Evolutionary conservation across 2,113 vertebrate species (phyloP).

Genomic region (Nasalis larvatus): DNA sequence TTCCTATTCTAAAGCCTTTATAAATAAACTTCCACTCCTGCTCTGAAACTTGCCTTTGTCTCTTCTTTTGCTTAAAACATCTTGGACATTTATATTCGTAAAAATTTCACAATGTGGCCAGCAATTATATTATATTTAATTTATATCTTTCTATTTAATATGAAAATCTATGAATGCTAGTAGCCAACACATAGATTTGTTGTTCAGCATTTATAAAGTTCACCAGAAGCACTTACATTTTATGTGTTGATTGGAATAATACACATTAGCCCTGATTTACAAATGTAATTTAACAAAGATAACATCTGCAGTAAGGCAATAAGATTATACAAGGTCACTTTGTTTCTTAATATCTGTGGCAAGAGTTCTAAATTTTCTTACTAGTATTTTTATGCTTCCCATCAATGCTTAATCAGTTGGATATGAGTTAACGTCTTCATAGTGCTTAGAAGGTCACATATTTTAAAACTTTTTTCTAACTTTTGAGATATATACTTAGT

Average conservation of each 20-base stretch:
- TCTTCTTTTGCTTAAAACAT: neutral
- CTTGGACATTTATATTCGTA: neutral
- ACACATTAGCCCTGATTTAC: slow-evolving; percentile 72
- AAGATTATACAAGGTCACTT: slow-evolving; percentile 64
- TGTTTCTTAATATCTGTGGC: slow-evolving; percentile 5
- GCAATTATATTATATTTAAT: slow-evolving; percentile 40
- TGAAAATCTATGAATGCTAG: slow-evolving; percentile 69
- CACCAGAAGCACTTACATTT: slow-evolving; percentile 75
- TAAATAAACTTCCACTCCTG: too few species aligned
- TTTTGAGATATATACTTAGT: neutral
- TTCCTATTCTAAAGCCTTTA: too few species aligned
- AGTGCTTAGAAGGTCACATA: neutral
- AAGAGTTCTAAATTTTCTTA: slow-evolving; percentile 33
- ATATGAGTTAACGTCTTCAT: slow-evolving; percentile 44
- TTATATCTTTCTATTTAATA: slow-evolving; percentile 63
- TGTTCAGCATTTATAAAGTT: slow-evolving; percentile 82
- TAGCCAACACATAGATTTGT: slow-evolving; percentile 49
- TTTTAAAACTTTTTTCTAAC: neutral
- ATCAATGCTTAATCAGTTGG: neutral
- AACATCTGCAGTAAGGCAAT: slow-evolving; percentile 48
- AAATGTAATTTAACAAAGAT: slow-evolving; percentile 75
- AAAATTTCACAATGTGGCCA: slow-evolving; percentile 31
- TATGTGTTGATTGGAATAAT: slow-evolving; percentile 63
- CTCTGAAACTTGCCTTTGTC: neutral
- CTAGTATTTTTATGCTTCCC: slow-evolving; percentile 44